Evolutionary conservation across 2,113 vertebrate species (phyloP), one percentile per base, ranked within the genome.

Genomic region (Stomatorhinus ivindoensis): DNA sequence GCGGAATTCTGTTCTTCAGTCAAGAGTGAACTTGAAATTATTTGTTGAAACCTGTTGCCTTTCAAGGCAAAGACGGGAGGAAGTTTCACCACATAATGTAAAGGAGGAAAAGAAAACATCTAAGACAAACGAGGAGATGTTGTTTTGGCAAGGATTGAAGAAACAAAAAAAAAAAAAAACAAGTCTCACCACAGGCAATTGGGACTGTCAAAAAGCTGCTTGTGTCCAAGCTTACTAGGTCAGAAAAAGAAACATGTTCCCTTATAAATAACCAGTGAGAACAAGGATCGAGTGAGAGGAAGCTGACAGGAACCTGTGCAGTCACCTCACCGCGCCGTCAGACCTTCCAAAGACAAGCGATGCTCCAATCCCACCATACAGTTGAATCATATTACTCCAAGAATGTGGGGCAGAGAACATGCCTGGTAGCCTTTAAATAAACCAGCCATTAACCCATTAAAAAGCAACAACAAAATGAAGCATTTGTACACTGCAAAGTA

Each of bases 191-290:
- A 80, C 73, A 80, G 73, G 73, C 73, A 80, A 80, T 80, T 42
- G 73, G 73, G 73, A 42, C 73, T 80, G 73, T 80, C 73, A 80
- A 80, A 35, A 80, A 80, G 11, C 73, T 80, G 73, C 73, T 80
- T 80, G 73, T 35, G 73, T 80, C 73, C 73, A 80, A 80, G 73
- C 73, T 80, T 35, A 80, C 73, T 80, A 80, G 73, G 73, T 80
- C 73, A 80, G 73, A 80, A 80, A 80, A 80, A 42, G 73, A 80
- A 80, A 80, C 73, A 80, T 80, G 73, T 80, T 80, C 73, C 73
- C 35, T 80, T 80, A 80, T 80, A 80, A 80, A 80, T 80, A 80
- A 42, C 73, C 73, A 80, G 73, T 80, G 73, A 80, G 73, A 80
- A 80, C 73, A 80, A 80, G 73, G 73, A 80, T 80, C 73, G 35